phyloP scores from a whole-genome alignment of 2,888 invertebrate species.

The Euplexia lucipara region DNA sequence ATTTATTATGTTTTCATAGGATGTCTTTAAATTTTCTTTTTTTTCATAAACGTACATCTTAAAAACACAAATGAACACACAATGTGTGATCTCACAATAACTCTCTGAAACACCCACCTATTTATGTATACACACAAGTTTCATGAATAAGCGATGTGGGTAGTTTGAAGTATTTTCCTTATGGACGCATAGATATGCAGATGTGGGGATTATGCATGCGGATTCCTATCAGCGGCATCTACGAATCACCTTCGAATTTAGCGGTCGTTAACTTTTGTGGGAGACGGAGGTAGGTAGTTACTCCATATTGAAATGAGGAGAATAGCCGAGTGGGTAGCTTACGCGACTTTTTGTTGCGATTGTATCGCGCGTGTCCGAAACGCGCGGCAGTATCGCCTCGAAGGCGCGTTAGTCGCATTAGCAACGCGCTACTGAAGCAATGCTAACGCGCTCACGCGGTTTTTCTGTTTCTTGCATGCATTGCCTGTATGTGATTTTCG shows the following conservation, averaged over 20 bases:
- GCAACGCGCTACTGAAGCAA: no score
- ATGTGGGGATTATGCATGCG: slow-evolving; percentile 70
- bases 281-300: slow-evolving; percentile 20
- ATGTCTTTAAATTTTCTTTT: background rate
- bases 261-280: slow-evolving; percentile 64
- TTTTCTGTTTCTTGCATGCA: no score
- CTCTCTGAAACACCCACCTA: slow-evolving; percentile 30
- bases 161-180: slow-evolving; percentile 54
- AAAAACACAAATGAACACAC: slow-evolving; percentile 8
- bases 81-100: background rate
- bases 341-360: background rate
- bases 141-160: slow-evolving; percentile 57
- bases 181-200: slow-evolving; percentile 45
- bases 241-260: slow-evolving; percentile 81
- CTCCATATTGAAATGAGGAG: slow-evolving; percentile 5
- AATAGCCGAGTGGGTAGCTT: background rate
- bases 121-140: slow-evolving; percentile 41
- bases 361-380: no score
- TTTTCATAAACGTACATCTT: background rate
- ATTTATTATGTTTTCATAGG: background rate
- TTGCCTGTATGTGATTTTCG: no score
- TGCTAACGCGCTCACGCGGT: no score
- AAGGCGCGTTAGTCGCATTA: no score
- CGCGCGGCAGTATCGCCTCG: no score
- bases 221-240: slow-evolving; percentile 69